Evolutionary conservation across 2,888 invertebrate species (phyloP), one percentile per base, ranked within the genome.

Genomic region (Trachelus troglodyta): DNA sequence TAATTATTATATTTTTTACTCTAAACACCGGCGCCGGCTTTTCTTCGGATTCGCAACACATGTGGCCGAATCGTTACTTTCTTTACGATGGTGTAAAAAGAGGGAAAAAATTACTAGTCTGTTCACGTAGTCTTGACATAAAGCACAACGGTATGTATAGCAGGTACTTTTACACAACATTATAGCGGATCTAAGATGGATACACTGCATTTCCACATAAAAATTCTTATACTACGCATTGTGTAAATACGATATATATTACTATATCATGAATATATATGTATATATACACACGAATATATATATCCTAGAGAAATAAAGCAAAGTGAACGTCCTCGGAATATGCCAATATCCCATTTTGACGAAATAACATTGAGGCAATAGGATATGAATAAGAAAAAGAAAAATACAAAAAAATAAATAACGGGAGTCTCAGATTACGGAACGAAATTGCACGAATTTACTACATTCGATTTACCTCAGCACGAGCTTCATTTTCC

Each of bases 21-120:
- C 9, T 56, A 56, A 56, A 23, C 23, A 56, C 23, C 56, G 56
- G 9, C 56, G 56, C 23, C 56, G 23, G 23, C 56, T 56, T 56
- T 56, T 9, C 40, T 23, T 56, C 23, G 9, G 2, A 15, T 56
- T 56, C 15, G 71, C 35, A n/a, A 35, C 76, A 69, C 77, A 74
- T 75, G 76, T 74, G 76, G 76, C 80, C 76, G 77, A 77, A 69
- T 74, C 79, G 82, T 81, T 79, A 56, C 78, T 76, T 79, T 83
- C 85, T 89, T 87, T 86, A 86, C 83, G 87, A 83, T 80, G 81
- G 84, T 76, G 82, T 87, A 86, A 88, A 88, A 85, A 83, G 81
- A 79, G 69, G 75, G 80, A 80, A 85, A 85, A 86, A 87, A 89
- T 90, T 86, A 84, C 84, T 78, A 87, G 86, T 87, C 85, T 79